Evolutionary conservation across 2,888 invertebrate genomes (phyloP).

Genomic region (Philonicus albiceps): DNA sequence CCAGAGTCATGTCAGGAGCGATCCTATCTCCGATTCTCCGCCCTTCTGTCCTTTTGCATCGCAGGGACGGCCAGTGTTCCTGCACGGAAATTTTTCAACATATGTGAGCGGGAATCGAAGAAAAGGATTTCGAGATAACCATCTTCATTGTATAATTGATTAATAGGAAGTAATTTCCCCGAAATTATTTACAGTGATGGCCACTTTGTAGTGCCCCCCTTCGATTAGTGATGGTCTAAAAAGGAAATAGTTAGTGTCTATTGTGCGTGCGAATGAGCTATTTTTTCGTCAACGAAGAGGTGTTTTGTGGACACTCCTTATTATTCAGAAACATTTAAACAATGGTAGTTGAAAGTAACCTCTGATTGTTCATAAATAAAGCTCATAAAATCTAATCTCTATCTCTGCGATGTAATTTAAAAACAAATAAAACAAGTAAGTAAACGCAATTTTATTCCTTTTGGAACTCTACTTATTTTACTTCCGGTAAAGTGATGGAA

Average conservation of each 20-base stretch:
- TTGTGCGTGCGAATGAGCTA: background rate
- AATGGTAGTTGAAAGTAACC: background rate
- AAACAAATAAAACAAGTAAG: background rate
- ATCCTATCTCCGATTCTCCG: slow-evolving; percentile 34
- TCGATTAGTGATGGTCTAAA: background rate
- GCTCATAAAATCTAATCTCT: background rate
- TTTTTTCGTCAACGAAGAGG: background rate
- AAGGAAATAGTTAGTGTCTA: background rate
- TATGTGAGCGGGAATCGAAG: slow-evolving; percentile 23
- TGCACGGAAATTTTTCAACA: slow-evolving; percentile 16
- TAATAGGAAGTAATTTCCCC: slow-evolving; percentile 46
- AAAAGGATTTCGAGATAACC: slow-evolving; percentile 45
- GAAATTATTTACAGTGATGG: slow-evolving; percentile 43
- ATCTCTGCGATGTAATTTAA: background rate
- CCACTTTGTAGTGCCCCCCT: slow-evolving; percentile 34
- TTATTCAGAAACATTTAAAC: background rate
- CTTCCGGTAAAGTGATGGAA: background rate
- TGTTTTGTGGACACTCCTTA: background rate
- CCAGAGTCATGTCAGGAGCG: slow-evolving; percentile 42
- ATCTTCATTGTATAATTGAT: slow-evolving; percentile 47
- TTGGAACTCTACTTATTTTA: background rate
- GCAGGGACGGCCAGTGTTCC: background rate
- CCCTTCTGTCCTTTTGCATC: background rate
- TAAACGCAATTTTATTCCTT: background rate
- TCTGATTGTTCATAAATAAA: background rate